Evolutionary conservation across 2,113 vertebrate genomes (phyloP), one percentile per base, ranked within the genome.

Genomic region (Oxyruncus cristatus): DNA sequence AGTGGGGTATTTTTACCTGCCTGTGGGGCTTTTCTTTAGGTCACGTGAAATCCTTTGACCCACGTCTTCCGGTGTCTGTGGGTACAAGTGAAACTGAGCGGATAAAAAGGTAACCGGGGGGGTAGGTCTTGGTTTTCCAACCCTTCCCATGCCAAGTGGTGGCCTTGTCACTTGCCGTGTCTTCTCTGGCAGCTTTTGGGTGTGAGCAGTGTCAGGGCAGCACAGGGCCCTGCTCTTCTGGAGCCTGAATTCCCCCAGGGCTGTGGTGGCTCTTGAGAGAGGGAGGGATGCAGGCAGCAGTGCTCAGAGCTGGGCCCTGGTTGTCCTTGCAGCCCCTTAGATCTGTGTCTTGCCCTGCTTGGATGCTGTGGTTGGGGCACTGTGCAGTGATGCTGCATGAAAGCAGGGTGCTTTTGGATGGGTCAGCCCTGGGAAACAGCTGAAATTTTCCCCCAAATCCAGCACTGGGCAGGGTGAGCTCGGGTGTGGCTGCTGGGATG

Each of bases 41-140:
- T 32, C 23, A 4, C 0, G 0, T 24, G 53, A 65, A 68, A 7
- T 42, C 63, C 28, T 2, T 0, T 4, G 5, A 17, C 9, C 35
- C 9, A 5, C 24, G 52, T 4, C 44, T 68, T 39, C 66, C 37
- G 50, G 30, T 46, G 37, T 50, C 49, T 1, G 1, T 19, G 55
- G 62, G 24, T 35, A 39, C 16, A 27, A 56, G 19, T 30, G 71
- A 76, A 88, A 65, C 28, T 2, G 0, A 0, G 16, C 3, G 33
- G 39, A 12, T 35, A 2, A 23, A 68, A 58, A 47, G 15, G 49
- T 18, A 23, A 46, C 0, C 1, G 30, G 56, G n/a, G 21, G 21
- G n/a, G 22, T 13, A 32, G 42, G 6, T 6, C 2, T 1, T 52
- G 56, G 42, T 3, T 83, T 83, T 75, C 41, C 76, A 80, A 39